A percentile compares a stretch with the other conserved stretches of the same genome.
Conservation (phyloP, 2,797 vertebrate species). For the Spondyliosoma cantharus region DNA sequence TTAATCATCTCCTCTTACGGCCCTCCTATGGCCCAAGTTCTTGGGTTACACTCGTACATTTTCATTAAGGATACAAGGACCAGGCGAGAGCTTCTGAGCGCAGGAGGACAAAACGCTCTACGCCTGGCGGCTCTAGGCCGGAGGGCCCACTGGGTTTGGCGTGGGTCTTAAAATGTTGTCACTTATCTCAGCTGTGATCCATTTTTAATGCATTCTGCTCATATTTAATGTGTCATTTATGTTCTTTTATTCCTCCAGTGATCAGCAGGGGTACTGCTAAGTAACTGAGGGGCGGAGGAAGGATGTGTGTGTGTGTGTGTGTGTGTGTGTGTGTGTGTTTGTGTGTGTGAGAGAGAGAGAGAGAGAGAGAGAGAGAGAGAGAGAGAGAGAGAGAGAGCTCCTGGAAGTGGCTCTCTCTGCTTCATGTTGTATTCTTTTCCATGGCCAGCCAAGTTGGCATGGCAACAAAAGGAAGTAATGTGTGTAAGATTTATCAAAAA, state of each 20-base stretch:
- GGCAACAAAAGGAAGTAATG: constrained; percentile 56
- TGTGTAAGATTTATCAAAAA: constrained; percentile 46
- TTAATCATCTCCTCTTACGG: constrained; percentile 48
- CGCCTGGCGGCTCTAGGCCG: constrained; percentile 6
- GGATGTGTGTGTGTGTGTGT: constrained; percentile 31
- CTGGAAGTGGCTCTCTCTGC: constrained; percentile 20
- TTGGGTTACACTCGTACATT: constrained; percentile 62
- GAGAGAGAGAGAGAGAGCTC: not conserved
- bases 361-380: no score
- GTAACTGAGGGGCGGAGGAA: constrained; percentile 12
- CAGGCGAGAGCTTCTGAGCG: constrained; percentile 29
- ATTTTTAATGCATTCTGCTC: constrained; percentile 58
- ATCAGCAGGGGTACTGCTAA: constrained; percentile 43
- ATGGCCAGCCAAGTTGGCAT: constrained; percentile 54
- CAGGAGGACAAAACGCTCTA: constrained; percentile 1
- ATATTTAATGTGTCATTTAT: constrained; percentile 63
- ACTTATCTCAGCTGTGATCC: constrained; percentile 55
- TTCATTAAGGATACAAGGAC: constrained; percentile 37
- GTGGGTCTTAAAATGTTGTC: constrained; percentile 37
- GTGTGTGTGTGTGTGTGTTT: constrained; percentile 2
- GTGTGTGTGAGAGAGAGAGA: not conserved
- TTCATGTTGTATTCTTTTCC: constrained; percentile 19
- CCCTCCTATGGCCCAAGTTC: constrained; percentile 42
- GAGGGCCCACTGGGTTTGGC: constrained; percentile 13
- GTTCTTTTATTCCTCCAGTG: constrained; percentile 55